Evolutionary conservation across 2,888 invertebrate genomes (phyloP).

Genomic region (Hirtodrosophila trivittata): DNA sequence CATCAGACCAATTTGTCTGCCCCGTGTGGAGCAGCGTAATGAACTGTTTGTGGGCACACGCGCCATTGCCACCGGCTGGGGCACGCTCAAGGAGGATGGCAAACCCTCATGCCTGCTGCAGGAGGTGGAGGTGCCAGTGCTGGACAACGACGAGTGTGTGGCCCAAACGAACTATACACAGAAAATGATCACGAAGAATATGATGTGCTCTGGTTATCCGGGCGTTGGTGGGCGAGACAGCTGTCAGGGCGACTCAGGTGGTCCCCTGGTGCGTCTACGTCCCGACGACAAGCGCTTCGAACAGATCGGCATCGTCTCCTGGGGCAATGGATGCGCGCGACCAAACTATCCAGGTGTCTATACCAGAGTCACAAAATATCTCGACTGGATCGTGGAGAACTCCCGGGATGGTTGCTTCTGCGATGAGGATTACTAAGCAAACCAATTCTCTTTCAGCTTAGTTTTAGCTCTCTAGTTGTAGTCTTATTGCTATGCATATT

Average conservation of each 20-base stretch:
- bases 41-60: constrained; percentile 89
- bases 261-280: constrained; percentile 90
- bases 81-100: constrained; percentile 93
- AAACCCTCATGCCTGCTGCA: constrained; percentile 92
- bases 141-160: constrained; percentile 88
- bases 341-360: constrained; percentile 94
- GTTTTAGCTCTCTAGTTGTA: constrained; percentile 51
- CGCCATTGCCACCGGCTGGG: constrained; percentile 94
- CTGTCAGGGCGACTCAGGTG: constrained; percentile 84
- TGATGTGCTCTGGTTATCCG: constrained; percentile 85
- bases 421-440: constrained; percentile 84
- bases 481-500: constrained; percentile 46
- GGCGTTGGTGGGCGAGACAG: constrained; percentile 79
- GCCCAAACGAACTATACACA: constrained; percentile 90
- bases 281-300: constrained; percentile 91
- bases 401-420: constrained; percentile 93
- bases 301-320: constrained; percentile 93
- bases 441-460: constrained; percentile 38
- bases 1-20: constrained; percentile 93
- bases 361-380: constrained; percentile 91
- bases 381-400: constrained; percentile 92
- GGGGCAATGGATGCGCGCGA: constrained; percentile 95
- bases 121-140: constrained; percentile 90
- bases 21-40: constrained; percentile 87
- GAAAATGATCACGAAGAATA: constrained; percentile 94